A percentile compares a stretch with the other conserved stretches of the same genome.
Conservation (phyloP, 2,888 invertebrate genomes). For the Heliconius aoede region DNA sequence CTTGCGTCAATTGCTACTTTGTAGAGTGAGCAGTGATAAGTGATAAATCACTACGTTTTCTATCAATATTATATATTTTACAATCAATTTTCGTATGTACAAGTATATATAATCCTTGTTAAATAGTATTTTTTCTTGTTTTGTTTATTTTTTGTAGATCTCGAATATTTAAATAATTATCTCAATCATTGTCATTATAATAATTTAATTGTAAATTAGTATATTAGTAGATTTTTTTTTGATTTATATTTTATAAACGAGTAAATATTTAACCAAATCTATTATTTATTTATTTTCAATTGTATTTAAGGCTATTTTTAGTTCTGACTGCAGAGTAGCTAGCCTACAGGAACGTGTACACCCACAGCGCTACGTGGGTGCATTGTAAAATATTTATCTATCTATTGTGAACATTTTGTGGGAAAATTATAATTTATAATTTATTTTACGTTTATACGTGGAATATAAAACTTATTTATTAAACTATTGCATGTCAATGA, state of each 20-base stretch:
- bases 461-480: background rate
- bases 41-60: too few species aligned
- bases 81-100: too few species aligned
- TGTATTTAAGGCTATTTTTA: background rate
- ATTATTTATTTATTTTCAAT: background rate
- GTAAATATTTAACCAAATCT: background rate
- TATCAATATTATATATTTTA: too few species aligned
- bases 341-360: constrained; percentile 25
- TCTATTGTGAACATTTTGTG: background rate
- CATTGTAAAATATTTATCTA: background rate
- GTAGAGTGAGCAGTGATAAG: too few species aligned
- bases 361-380: constrained; percentile 22
- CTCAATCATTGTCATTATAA: too few species aligned
- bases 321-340: background rate
- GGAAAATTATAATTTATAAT: background rate
- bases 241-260: background rate
- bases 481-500: background rate
- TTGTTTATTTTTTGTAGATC: too few species aligned
- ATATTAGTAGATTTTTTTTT: too few species aligned
- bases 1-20: too few species aligned
- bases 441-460: background rate
- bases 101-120: too few species aligned
- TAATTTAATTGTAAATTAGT: too few species aligned
- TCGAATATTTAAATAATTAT: too few species aligned
- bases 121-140: too few species aligned